A percentile compares a stretch with the other conserved stretches of the same genome.
Conservation (phyloP, 2,888 invertebrate genomes). For the Muschampia plurimacula region DNA sequence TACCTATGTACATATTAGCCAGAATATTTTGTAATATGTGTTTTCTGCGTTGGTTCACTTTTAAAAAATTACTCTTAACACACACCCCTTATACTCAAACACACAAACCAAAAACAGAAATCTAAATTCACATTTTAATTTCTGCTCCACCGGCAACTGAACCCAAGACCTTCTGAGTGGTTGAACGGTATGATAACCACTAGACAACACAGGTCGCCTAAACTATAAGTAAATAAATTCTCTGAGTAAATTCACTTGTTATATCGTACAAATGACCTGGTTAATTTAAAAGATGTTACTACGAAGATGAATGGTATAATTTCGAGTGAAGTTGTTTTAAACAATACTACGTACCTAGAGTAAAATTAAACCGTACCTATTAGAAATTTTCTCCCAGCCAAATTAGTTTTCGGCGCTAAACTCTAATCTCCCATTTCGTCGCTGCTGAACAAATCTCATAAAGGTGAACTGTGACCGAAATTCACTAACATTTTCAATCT, state of each 20-base stretch:
- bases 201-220: too few relatives aligned
- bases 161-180: too few relatives aligned
- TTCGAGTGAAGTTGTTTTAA: background rate
- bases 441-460: slow-evolving; percentile 7
- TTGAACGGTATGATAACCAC: too few relatives aligned
- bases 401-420: slow-evolving; percentile 6
- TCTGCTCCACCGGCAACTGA: too few relatives aligned
- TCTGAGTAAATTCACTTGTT: background rate
- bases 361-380: slow-evolving; percentile 5
- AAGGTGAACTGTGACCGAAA: slow-evolving; percentile 1
- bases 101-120: too few relatives aligned
- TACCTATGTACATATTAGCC: too few relatives aligned
- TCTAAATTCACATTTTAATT: too few relatives aligned
- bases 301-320: background rate
- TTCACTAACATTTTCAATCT: background rate
- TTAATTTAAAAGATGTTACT: background rate
- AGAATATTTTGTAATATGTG: too few relatives aligned
- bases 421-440: slow-evolving; percentile 1
- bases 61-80: too few relatives aligned
- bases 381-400: slow-evolving; percentile 5
- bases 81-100: too few relatives aligned
- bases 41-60: too few relatives aligned
- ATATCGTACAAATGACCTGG: background rate
- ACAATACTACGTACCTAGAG: background rate
- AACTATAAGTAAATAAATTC: too few relatives aligned